Conservation (phyloP, 2,888 invertebrate species). For the Onchidella celtica region DNA sequence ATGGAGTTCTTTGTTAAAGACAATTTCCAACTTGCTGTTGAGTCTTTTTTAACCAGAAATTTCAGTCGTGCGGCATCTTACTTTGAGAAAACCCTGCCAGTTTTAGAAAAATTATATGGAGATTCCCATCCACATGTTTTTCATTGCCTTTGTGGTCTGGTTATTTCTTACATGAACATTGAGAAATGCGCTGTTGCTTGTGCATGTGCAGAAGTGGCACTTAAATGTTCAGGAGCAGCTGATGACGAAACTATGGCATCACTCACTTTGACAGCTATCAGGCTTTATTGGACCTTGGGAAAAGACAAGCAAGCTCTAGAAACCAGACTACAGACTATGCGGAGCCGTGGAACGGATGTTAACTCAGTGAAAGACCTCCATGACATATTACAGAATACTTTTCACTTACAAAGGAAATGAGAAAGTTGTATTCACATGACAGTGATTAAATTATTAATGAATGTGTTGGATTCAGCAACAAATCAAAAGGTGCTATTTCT, state of each 20-base stretch:
- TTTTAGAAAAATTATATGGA: constrained; percentile 77
- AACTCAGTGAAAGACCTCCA: constrained; percentile 50
- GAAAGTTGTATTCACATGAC: too few relatives aligned
- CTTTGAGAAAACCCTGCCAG: constrained; percentile 74
- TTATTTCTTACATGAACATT: constrained; percentile 70
- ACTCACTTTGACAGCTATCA: constrained; percentile 71
- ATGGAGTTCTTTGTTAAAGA: constrained; percentile 76
- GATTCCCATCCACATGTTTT: constrained; percentile 65
- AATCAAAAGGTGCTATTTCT: too few relatives aligned
- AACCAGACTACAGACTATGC: constrained; percentile 60
- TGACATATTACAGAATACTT: constrained; percentile 38
- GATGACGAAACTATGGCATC: constrained; percentile 72
- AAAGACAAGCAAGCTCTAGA: constrained; percentile 77
- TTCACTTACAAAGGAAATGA: constrained; percentile 16
- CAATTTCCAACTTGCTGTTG: constrained; percentile 73
- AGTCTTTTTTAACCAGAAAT: constrained; percentile 66
- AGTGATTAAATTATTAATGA: too few relatives aligned
- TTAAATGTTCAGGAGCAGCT: constrained; percentile 65
- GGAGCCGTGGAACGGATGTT: constrained; percentile 51
- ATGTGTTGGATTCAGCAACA: too few relatives aligned
- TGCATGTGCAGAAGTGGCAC: constrained; percentile 74
- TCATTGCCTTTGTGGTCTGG: constrained; percentile 72
- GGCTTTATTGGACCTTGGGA: constrained; percentile 77
- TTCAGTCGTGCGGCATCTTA: constrained; percentile 73
- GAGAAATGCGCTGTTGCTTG: constrained; percentile 73